Percentiles rank a stretch among this genome's conserved stretches.
phyloP scores from a whole-genome alignment of 2,113 vertebrate genomes.

The Ictalurus furcatus region DNA sequence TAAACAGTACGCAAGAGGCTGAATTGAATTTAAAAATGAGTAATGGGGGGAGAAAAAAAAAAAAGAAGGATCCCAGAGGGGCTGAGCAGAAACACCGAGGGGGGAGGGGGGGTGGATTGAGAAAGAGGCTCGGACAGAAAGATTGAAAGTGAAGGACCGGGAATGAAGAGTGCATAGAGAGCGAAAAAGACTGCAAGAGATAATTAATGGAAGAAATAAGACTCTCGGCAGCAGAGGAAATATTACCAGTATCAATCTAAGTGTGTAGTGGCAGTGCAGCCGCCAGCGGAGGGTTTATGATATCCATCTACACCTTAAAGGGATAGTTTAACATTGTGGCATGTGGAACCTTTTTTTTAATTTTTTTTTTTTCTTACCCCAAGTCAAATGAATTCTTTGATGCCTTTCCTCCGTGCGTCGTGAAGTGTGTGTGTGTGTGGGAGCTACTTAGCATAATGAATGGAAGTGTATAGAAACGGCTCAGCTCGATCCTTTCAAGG shows the following conservation, averaged over 20 bases:
- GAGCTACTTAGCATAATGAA: conserved; percentile 28
- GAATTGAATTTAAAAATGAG: conserved; percentile 19
- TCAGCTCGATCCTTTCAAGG: not conserved
- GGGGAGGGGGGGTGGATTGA: not conserved
- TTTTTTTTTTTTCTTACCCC: not conserved
- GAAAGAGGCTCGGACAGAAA: not conserved
- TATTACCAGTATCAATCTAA: conserved; percentile 47
- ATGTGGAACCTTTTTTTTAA: conserved; percentile 20
- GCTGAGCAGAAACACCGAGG: not conserved
- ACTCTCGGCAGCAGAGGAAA: conserved; percentile 25
- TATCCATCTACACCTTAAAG: conserved; percentile 39
- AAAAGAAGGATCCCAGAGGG: conserved; percentile 16
- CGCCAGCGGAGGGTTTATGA: conserved; percentile 39
- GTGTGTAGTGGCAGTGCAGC: conserved; percentile 26
- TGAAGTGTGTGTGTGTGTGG: not conserved
- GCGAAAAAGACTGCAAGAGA: conserved; percentile 30
- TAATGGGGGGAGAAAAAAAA: not conserved
- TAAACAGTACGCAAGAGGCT: not conserved
- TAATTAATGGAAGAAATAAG: conserved; percentile 42
- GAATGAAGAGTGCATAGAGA: not conserved
- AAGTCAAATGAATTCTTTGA: conserved; percentile 22
- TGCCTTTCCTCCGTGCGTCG: not conserved
- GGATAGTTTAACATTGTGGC: conserved; percentile 34
- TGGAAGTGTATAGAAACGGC: not conserved
- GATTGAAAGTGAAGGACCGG: not conserved